phyloP scores from a whole-genome alignment of 92 coral and sea anemone genomes.

The Heteractis magnifica region DNA sequence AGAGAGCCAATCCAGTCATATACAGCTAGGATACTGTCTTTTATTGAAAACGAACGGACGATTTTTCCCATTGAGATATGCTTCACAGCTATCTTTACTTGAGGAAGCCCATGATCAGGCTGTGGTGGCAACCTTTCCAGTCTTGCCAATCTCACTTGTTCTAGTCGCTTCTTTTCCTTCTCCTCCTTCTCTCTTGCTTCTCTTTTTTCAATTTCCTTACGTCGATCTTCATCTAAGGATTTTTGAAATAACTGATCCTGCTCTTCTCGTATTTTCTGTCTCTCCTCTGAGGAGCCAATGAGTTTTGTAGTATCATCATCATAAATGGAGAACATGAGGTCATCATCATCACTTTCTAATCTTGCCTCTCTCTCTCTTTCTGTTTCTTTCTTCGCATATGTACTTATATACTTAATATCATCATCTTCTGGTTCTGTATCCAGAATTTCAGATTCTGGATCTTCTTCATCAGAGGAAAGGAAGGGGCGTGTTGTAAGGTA shows the following conservation, averaged over 20 bases:
- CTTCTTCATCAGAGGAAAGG: too few species aligned
- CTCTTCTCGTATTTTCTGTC: too few species aligned
- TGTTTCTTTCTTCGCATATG: too few species aligned
- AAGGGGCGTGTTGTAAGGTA: too few species aligned
- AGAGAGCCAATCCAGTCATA: constrained; percentile 58
- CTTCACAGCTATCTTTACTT: constrained; percentile 43
- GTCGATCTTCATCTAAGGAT: not conserved
- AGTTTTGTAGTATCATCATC: too few species aligned
- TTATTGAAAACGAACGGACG: constrained; percentile 32
- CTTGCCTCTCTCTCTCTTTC: too few species aligned
- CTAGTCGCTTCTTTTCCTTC: constrained; percentile 27
- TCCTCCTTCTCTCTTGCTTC: constrained; percentile 17
- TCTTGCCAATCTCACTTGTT: constrained; percentile 31
- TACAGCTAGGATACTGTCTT: constrained; percentile 45
- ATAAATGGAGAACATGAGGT: too few species aligned
- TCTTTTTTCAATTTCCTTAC: not conserved
- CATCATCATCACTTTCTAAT: too few species aligned
- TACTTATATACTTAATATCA: too few species aligned
- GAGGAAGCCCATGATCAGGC: constrained; percentile 33
- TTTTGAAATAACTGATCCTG: constrained; percentile 10
- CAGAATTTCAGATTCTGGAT: too few species aligned
- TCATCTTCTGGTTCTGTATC: too few species aligned
- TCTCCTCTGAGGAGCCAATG: too few species aligned
- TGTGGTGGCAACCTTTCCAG: constrained; percentile 33
- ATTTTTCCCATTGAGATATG: constrained; percentile 48